Evolutionary conservation across 2,113 vertebrate species (phyloP).

Genomic region (Atherinomorus stipes): DNA sequence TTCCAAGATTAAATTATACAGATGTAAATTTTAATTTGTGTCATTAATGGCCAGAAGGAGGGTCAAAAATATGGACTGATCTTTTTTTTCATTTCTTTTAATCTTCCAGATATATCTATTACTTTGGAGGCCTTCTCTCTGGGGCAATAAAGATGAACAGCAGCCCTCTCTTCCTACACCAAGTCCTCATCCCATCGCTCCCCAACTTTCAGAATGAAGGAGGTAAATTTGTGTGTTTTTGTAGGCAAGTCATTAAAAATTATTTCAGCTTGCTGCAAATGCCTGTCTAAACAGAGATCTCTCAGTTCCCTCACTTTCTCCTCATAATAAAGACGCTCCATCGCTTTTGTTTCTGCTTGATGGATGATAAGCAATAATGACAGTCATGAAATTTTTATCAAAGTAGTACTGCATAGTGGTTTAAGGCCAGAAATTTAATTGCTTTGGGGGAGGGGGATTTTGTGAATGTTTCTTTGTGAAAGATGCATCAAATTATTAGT

Average conservation of each 20-base stretch:
- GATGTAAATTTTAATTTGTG: no score
- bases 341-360: not conserved
- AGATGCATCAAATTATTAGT: no score
- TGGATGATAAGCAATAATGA: not conserved
- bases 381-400: not conserved
- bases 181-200: slow-evolving; percentile 88
- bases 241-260: not conserved
- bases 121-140: slow-evolving; percentile 92
- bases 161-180: slow-evolving; percentile 92
- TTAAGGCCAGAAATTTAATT: no score
- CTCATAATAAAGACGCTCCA: not conserved
- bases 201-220: slow-evolving; percentile 88
- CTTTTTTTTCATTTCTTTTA: not conserved
- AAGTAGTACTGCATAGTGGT: no score
- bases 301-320: not conserved
- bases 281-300: not conserved
- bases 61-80: not conserved
- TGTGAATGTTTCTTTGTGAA: no score
- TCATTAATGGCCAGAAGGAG: no score
- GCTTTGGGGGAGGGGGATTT: no score
- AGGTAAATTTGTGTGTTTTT: slow-evolving; percentile 72
- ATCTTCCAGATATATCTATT: slow-evolving; percentile 88
- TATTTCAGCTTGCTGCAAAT: not conserved
- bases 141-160: slow-evolving; percentile 95
- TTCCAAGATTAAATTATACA: no score